These are phyloP conservation scores for Trichonephila clavata DNA, from an alignment of 1,140 invertebrate genomes.

Conservation along the genomic window DNA sequence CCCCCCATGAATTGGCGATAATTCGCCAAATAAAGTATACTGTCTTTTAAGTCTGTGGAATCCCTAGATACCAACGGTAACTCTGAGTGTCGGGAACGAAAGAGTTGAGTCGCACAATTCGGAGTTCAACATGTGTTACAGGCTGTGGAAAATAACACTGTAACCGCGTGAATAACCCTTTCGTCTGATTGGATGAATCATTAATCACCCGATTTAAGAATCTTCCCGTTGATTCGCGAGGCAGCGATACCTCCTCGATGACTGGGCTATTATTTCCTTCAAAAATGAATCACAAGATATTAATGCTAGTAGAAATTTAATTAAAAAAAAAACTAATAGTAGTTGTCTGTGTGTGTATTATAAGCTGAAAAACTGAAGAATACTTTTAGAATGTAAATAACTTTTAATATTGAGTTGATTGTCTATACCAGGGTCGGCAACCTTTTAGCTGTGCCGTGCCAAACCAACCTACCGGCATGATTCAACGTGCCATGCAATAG, in stretches of 20 bases:
- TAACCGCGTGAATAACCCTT: conserved; percentile 74
- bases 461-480: no score
- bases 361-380: no score
- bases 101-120: conserved; percentile 46
- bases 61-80: conserved; percentile 51
- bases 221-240: not conserved
- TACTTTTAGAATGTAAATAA: no score
- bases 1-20: not conserved
- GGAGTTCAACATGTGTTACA: conserved; percentile 58
- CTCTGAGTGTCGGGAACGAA: not conserved
- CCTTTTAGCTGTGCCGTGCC: no score
- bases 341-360: no score
- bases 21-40: not conserved
- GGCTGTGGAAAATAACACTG: conserved; percentile 23
- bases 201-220: conserved; percentile 65
- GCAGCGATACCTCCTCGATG: conserved; percentile 8
- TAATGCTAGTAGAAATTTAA: not conserved
- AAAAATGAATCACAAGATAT: not conserved
- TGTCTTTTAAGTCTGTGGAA: not conserved
- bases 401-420: no score
- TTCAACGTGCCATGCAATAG: no score
- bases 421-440: no score
- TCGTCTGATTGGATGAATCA: conserved; percentile 70
- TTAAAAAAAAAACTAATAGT: no score
- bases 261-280: not conserved